Conservation (phyloP, 1,140 invertebrate genomes). For the Cydia strobilella region DNA sequence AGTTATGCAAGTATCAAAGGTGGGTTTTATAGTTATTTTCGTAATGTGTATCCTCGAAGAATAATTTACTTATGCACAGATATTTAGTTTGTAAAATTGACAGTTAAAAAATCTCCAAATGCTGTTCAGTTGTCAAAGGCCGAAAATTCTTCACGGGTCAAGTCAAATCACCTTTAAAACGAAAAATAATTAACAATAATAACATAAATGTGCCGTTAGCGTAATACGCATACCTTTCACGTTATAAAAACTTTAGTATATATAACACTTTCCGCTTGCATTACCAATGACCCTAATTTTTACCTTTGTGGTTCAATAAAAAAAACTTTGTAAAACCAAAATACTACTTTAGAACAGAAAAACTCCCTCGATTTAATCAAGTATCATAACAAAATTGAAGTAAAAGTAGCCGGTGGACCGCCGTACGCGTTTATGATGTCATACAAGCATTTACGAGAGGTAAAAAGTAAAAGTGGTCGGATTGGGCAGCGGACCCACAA, state of each 20-base stretch:
- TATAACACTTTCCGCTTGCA: no score
- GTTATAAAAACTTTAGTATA: no score
- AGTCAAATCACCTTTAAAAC: no score
- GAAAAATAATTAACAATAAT: no score
- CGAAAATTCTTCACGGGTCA: no score
- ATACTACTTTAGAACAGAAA: background rate
- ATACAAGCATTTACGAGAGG: conserved; percentile 41
- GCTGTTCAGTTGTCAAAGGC: no score
- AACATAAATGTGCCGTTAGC: no score
- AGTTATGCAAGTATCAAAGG: background rate
- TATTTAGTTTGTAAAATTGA: no score
- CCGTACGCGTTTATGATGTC: conserved; percentile 40
- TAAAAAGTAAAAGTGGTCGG: conserved; percentile 73
- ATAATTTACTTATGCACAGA: no score
- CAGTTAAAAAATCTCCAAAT: no score
- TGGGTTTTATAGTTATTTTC: background rate
- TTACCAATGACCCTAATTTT: background rate
- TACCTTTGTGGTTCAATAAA: background rate
- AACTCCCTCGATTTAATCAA: background rate
- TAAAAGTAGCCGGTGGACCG: conserved; percentile 25
- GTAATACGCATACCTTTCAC: no score
- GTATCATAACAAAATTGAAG: background rate
- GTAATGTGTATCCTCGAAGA: no score
- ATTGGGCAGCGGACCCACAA: conserved; percentile 63
- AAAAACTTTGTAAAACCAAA: background rate